Evolutionary conservation across 2,888 invertebrate genomes (phyloP), one percentile per base, ranked within the genome.

Genomic region (Onthophagus sagittarius): DNA sequence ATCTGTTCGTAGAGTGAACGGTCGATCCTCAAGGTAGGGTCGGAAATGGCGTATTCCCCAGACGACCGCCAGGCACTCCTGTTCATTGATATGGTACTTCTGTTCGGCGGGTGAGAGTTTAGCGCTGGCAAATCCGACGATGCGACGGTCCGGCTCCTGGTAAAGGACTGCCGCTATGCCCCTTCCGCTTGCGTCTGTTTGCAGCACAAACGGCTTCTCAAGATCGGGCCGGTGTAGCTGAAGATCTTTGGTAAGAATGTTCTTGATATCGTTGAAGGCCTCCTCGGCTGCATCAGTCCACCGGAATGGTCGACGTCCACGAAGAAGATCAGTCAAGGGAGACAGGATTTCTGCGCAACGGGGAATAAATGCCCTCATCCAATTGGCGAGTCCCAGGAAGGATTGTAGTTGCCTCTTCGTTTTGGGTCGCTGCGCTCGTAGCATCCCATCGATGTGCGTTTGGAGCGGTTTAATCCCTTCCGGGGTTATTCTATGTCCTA

Each of bases 351-450:
- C 74, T 0, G 77, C 73, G 63, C 76, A 77, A 15, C 76, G 71
- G 0, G 78, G 78, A 0, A 81, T 71, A 64, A 78, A 81, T n/a
- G 78, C 78, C 2, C 79, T 72, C 3, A 79, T 74, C 77, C 80
- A 81, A 14, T 77, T 76, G n/a, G 75, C 70, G 6, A 76, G 65
- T 0, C 80, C 80, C 11, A 81, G 64, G 69, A 72, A 75, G 1
- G 13, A n/a, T 9, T 72, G 15, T 3, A 75, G 69, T 5, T 65
- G 11, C 11, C 71, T 72, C 4, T 53, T 62, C 5, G 53, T 69
- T 31, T 5, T 67, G 0, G 73, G 71, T 2, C 4, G 11, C 70
- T 11, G 6, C 70, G 74, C 0, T 74, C 75, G 0, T 75, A 70
- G 11, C 63, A 69, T 31, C 5, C 64, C 53, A 5, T 64, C 13